Conservation (phyloP, 2,113 vertebrate species). For the Capreolus pygargus region DNA sequence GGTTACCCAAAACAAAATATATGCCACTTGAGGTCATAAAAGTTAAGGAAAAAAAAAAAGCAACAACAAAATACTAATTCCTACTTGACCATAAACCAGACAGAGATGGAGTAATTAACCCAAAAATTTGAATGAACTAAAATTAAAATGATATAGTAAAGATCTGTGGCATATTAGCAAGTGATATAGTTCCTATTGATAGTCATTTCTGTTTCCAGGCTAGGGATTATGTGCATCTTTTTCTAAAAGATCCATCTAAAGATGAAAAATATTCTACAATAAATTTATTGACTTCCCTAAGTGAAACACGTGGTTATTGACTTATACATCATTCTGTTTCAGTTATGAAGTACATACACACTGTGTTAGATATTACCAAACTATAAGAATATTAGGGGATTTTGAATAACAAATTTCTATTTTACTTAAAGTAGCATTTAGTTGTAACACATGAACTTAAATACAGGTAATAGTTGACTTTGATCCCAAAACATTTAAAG, state of each 20-base stretch:
- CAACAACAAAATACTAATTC: background rate
- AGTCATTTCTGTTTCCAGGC: background rate
- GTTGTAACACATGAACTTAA: background rate
- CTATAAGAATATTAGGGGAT: background rate
- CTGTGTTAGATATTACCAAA: background rate
- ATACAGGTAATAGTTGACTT: background rate
- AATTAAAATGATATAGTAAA: background rate
- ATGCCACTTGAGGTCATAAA: background rate
- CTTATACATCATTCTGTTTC: background rate
- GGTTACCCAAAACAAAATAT: background rate
- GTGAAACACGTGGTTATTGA: background rate
- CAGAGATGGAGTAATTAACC: background rate
- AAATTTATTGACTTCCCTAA: background rate
- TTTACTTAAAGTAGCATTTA: background rate
- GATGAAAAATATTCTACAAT: background rate
- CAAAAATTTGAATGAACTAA: background rate
- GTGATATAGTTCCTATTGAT: background rate
- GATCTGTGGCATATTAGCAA: background rate
- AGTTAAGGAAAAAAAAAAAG: background rate
- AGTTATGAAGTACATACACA: background rate
- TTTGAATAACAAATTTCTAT: background rate
- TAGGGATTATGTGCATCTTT: background rate
- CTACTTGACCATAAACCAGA: background rate
- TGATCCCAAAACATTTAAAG: background rate
- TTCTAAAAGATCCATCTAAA: background rate